Evolutionary conservation across 2,113 vertebrate species (phyloP).

Genomic region (Dromiciops gliroides): DNA sequence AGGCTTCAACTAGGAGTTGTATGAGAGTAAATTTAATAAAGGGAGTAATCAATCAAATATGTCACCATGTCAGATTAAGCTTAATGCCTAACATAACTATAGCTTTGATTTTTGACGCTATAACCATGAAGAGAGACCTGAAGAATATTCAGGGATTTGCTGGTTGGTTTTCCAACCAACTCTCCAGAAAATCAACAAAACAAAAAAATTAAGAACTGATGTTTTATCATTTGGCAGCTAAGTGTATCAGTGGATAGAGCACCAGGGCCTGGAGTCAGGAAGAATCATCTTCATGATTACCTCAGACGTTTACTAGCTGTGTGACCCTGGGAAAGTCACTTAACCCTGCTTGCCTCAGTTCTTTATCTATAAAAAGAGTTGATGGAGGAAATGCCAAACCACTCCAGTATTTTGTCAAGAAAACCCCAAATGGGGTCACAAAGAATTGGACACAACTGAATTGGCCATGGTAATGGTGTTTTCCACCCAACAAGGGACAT

Average conservation of each 20-base stretch:
- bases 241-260: too few species aligned
- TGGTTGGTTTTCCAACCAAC: neutral
- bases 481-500: neutral
- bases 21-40: slow-evolving; percentile 43
- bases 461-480: neutral
- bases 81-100: neutral
- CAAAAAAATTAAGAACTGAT: neutral
- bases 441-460: too few species aligned
- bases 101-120: slow-evolving; percentile 26
- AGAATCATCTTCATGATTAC: too few species aligned
- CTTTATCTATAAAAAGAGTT: too few species aligned
- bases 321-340: too few species aligned
- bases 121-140: neutral
- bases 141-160: neutral
- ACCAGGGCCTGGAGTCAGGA: too few species aligned
- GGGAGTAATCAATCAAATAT: slow-evolving; percentile 8
- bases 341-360: too few species aligned
- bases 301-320: too few species aligned
- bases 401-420: too few species aligned
- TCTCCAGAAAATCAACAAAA: neutral
- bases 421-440: too few species aligned
- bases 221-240: too few species aligned
- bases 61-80: slow-evolving; percentile 42
- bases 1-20: neutral
- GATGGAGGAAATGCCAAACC: too few species aligned